Evolutionary conservation across 2,113 vertebrate species (phyloP).

Genomic region (Epinephelus fuscoguttatus): DNA sequence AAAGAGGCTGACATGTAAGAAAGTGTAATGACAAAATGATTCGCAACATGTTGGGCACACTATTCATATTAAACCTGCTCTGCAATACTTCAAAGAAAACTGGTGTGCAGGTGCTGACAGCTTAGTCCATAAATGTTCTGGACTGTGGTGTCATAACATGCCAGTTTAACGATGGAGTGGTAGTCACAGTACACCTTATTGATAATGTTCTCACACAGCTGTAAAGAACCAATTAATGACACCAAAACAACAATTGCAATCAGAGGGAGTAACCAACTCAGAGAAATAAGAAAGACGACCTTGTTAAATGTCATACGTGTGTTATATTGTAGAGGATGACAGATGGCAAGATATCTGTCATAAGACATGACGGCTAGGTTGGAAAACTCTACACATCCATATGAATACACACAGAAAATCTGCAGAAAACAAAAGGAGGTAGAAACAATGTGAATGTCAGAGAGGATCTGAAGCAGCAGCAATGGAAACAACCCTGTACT

Average conservation of each 20-base stretch:
- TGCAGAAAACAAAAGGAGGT: conserved; percentile 34
- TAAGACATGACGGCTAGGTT: conserved; percentile 53
- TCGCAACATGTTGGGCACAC: accelerated
- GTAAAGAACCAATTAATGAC: conserved; percentile 23
- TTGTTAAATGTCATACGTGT: too few species aligned
- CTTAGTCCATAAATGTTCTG: conserved; percentile 7
- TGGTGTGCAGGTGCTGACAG: conserved; percentile 30
- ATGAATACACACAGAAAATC: background rate
- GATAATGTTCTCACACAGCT: conserved; percentile 65
- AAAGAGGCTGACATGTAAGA: background rate
- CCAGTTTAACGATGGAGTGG: conserved; percentile 61
- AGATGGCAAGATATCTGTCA: conserved; percentile 56
- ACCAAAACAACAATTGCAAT: background rate
- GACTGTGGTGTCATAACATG: conserved; percentile 61
- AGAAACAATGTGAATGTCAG: too few species aligned
- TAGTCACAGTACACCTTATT: conserved; percentile 70
- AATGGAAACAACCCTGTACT: too few species aligned
- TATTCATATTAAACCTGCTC: background rate
- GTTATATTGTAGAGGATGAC: too few species aligned
- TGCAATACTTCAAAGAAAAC: conserved; percentile 10
- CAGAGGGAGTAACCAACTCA: conserved; percentile 58
- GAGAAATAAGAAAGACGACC: too few species aligned
- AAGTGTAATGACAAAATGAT: conserved; percentile 10
- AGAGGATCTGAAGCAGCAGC: too few species aligned
- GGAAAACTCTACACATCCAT: background rate